Conservation (phyloP, 2,113 vertebrate species). For the Bos javanicus region DNA sequence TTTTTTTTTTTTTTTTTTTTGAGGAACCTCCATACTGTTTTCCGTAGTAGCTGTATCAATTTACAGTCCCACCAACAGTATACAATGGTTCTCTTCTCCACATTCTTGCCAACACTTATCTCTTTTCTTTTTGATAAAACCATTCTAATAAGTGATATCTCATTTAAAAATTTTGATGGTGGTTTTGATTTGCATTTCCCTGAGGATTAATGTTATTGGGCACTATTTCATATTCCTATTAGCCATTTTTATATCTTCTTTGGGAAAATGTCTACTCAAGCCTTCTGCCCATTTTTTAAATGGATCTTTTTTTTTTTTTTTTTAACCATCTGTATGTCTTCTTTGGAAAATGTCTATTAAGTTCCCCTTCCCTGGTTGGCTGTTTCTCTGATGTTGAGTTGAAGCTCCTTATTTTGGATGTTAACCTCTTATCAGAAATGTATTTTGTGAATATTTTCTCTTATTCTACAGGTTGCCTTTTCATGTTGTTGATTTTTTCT, state of each 20-base stretch:
- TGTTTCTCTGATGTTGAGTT: not conserved
- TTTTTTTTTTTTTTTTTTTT: not conserved
- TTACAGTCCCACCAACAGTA: not conserved
- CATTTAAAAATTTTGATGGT: not conserved
- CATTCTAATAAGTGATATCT: not conserved
- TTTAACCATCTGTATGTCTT: not conserved
- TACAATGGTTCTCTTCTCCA: not conserved
- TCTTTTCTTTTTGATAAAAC: not conserved
- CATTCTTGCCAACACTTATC: not conserved
- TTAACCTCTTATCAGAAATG: not conserved
- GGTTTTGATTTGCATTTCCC: not conserved
- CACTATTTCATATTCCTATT: not conserved
- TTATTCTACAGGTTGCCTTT: not conserved
- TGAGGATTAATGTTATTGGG: not conserved
- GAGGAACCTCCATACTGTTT: not conserved
- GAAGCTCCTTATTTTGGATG: not conserved
- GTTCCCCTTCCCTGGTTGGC: not conserved
- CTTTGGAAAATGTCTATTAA: not conserved
- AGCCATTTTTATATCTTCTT: not conserved
- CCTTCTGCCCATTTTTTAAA: not conserved
- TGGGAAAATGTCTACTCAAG: not conserved
- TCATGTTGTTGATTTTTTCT: not conserved
- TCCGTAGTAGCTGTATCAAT: not conserved
- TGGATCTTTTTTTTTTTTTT: not conserved
- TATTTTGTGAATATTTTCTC: not conserved